Percentiles rank a stretch among this genome's conserved stretches.
Evolutionary conservation across 2,113 vertebrate genomes (phyloP).

Genomic region (Pituophis catenifer): DNA sequence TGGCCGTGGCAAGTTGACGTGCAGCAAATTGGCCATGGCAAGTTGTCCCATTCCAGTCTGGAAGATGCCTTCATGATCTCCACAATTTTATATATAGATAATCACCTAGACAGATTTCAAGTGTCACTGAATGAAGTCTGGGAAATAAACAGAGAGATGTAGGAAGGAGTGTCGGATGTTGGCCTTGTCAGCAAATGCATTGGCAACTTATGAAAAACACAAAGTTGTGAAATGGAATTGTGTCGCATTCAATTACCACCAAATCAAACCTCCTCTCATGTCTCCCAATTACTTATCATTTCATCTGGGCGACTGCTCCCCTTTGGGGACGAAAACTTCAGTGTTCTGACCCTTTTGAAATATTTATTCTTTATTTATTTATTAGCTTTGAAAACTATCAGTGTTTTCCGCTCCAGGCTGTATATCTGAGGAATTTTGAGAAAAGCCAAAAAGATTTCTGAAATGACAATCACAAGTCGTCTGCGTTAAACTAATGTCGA

Average conservation of each 20-base stretch:
- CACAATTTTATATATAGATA: too few species aligned
- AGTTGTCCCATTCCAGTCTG: background rate
- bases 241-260: background rate
- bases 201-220: background rate
- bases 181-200: background rate
- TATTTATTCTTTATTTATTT: background rate
- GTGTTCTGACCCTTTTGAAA: background rate
- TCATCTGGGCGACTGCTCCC: background rate
- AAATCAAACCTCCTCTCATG: background rate
- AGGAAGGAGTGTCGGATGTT: background rate
- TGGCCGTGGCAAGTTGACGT: too few species aligned
- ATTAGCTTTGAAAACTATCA: background rate
- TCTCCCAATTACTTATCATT: conserved; percentile 2
- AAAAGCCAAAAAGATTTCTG: background rate
- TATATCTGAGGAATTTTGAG: background rate
- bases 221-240: background rate
- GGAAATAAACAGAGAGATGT: background rate
- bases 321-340: background rate
- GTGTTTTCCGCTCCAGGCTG: background rate
- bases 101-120: background rate
- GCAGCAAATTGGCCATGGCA: too few species aligned
- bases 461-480: background rate
- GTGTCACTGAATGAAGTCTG: background rate
- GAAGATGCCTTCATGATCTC: background rate
- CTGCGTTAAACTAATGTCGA: background rate